Evolutionary conservation across 2,113 vertebrate species (phyloP), one percentile per base, ranked within the genome.

Genomic region (Silurus asotus): DNA sequence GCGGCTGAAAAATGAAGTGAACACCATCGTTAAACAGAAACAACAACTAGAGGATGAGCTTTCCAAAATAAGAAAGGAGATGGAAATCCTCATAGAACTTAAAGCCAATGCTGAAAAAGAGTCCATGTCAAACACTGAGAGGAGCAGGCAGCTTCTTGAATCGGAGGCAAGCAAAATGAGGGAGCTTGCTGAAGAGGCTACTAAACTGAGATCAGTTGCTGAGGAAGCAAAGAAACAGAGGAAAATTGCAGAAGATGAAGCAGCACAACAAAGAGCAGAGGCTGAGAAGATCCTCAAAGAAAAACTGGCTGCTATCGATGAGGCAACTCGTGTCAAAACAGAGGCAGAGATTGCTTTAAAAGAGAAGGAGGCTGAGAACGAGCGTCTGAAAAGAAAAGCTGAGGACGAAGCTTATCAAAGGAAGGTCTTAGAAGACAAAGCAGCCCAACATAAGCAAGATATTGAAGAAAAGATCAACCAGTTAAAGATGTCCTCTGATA

Each of bases 351-450:
- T 99, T 0, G 94, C 96, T 0, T 94, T 99, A 79, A 98, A 99
- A 88, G 98, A 99, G 85, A 98, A 98, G 89, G 97, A 99, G 88
- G 97, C 97, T 0, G 98, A 99, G 91, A 99, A 99, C 0, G 98
- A 99, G 88, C 94, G 96, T 2, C 94, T 99, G 37, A 95, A 97
- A 89, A 94, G 98, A 56, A 91, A 97, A 92, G 97, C 98, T 0
- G 98, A 99, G 83, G 98, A 99, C 0, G 98, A 99, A 83, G 97
- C 96, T 0, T 97, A 97, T 91, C 98, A 99, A 93, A 96, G 98
- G 64, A 96, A 96, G 91, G 90, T 94, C 51, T 93, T 99, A 88
- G 97, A 99, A 93, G 98, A 99, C 88, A 97, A 98, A 90, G 98
- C 98, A 0, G 90, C 96, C 0, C 97, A 96, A 89, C 97, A 99